Base-by-base conservation (phyloP, 2,113 vertebrate species). In the Triplophysa tibetana region DNA sequence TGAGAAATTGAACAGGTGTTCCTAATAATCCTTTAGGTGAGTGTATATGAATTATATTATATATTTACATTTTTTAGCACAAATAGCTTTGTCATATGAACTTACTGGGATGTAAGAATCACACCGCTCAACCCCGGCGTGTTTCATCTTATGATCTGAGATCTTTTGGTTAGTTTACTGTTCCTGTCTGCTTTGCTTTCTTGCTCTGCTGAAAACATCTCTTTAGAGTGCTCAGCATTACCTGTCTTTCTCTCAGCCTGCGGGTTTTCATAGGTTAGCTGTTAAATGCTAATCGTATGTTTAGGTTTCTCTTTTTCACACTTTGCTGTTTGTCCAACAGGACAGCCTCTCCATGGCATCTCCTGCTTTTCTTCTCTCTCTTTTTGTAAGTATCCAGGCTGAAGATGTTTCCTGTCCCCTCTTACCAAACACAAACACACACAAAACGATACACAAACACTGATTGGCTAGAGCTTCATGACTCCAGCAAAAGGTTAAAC, bases 311-410 rank as follows among this genome's bases (percentile, higher is more conserved):
- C 77, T 86, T 87, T 89, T 90, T 90, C 90, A 92, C 90, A 90
- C 90, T 91, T 84, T 90, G 52, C 90, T 96, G 94, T 98, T 96
- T 99, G 95, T 96, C 95, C 95, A 96, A 96, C 96, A 99, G 98
- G 98, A 99, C 96, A 98, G 95, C 96, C 96, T 98, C 94, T 97
- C 97, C 94, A 99, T 99, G 98, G 97, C 96, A 92, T 99, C 98
- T 97, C 98, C 98, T 95, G 98, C 98, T 95, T 99, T 99, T 93
- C 98, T 99, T 95, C 98, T 99, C 94, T 99, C 98, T 97, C 97
- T 99, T 90, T 99, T 99, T 98, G 98, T 99, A 99, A 99, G 98
- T 99, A 99, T 97, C 95, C 90, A 91, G 91, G 88, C 88, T 86
- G 58, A 77, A 83, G 78, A 72, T 79, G 56, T 64, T 81, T 72